These are phyloP conservation scores for Nebria ingens DNA, from an alignment of 1,140 invertebrate genomes.

Conservation along the genomic window DNA sequence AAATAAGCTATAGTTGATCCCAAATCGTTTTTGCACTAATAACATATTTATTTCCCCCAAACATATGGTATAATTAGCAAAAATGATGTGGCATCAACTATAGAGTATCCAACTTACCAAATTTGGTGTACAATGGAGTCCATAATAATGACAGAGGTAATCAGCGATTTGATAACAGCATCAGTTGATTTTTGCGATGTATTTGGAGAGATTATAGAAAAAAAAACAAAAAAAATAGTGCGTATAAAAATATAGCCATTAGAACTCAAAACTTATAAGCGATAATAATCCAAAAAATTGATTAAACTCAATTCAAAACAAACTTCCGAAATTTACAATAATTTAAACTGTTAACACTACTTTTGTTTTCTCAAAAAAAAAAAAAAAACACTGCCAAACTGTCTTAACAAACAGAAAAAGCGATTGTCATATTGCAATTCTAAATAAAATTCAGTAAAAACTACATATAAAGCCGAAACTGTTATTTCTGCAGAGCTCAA, in stretches of 20 bases:
- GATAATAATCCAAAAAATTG: slow-evolving; percentile 11
- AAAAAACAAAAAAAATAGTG: slow-evolving; percentile 37
- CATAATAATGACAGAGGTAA: too few species aligned
- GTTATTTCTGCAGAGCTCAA: too few species aligned
- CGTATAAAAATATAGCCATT: slow-evolving; percentile 34
- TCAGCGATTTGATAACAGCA: slow-evolving; percentile 27
- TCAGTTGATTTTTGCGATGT: too few species aligned
- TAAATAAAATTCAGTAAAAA: slow-evolving; percentile 16
- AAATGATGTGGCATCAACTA: not conserved
- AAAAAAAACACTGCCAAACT: slow-evolving; percentile 7
- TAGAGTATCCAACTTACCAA: not conserved
- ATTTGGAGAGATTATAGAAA: slow-evolving; percentile 35
- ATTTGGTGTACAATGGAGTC: slow-evolving; percentile 12
- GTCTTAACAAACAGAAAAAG: not conserved
- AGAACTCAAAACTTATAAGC: slow-evolving; percentile 11
- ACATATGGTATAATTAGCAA: too few species aligned
- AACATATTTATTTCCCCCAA: too few species aligned
- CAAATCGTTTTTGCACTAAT: too few species aligned
- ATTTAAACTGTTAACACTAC: too few species aligned
- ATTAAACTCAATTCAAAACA: slow-evolving; percentile 11
- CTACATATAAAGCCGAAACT: too few species aligned
- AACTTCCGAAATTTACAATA: slow-evolving; percentile 1
- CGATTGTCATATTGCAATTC: not conserved
- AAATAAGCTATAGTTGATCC: too few species aligned
- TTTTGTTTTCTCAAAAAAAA: not conserved